A percentile compares a stretch with the other conserved stretches of the same genome.
phyloP scores from a whole-genome alignment of 2,797 vertebrate species.

The Epinephelus coioides region DNA sequence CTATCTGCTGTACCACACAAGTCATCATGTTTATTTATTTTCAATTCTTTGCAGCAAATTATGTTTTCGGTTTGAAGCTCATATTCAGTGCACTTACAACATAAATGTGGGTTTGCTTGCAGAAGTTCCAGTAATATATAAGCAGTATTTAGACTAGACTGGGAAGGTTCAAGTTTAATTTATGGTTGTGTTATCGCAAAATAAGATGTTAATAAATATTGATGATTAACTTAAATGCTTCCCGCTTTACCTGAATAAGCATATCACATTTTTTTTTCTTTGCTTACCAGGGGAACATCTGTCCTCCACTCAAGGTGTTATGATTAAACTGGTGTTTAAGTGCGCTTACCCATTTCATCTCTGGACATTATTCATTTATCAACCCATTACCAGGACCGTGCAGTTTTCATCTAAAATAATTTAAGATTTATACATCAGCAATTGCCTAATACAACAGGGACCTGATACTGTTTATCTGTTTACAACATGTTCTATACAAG shows the following conservation, averaged over 20 bases:
- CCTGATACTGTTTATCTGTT: not conserved
- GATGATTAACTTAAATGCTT: conserved; percentile 40
- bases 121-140: conserved; percentile 15
- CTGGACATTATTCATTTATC: conserved; percentile 57
- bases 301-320: conserved; percentile 32
- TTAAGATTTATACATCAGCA: conserved; percentile 25
- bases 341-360: conserved; percentile 45
- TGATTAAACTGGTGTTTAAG: conserved; percentile 59
- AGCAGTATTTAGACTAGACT: conserved; percentile 14
- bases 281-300: conserved; percentile 26
- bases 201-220: conserved; percentile 45
- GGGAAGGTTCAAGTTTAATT: conserved; percentile 26
- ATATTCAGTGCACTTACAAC: not conserved
- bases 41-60: not conserved
- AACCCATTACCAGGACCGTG: conserved; percentile 33
- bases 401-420: conserved; percentile 35
- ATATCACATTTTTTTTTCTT: conserved; percentile 9
- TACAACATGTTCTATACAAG: not conserved
- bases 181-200: conserved; percentile 28
- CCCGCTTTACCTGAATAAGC: conserved; percentile 28
- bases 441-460: conserved; percentile 23
- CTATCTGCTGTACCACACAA: not conserved
- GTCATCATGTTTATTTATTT: not conserved
- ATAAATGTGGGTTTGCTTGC: not conserved
- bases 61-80: not conserved